Conservation (phyloP, 2,888 invertebrate genomes). For the Andrena minutula region DNA sequence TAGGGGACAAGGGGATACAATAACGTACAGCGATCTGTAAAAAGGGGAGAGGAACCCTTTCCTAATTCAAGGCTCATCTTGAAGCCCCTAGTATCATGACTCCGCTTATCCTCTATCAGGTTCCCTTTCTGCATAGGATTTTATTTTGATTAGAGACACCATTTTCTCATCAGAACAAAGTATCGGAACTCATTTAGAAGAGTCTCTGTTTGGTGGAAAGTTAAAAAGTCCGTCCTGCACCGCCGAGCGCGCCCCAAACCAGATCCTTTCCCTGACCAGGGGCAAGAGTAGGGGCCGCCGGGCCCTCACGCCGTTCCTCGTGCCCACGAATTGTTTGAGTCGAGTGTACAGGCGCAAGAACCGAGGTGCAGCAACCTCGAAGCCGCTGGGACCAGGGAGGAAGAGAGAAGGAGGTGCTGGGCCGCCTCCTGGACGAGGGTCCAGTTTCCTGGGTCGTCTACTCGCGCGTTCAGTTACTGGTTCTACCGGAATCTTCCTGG, state of each 20-base stretch:
- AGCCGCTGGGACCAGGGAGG: constrained; percentile 59
- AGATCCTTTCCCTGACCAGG: constrained; percentile 50
- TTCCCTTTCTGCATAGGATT: neutral
- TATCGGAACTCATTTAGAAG: too few relatives aligned
- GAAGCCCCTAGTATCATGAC: neutral
- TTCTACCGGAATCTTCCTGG: constrained; percentile 76
- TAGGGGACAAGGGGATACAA: too few relatives aligned
- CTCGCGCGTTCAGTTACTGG: constrained; percentile 72
- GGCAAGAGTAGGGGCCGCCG: constrained; percentile 12
- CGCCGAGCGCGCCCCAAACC: constrained; percentile 19
- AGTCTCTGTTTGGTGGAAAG: too few relatives aligned
- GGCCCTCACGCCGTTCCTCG: constrained; percentile 42
- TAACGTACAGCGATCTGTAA: too few relatives aligned
- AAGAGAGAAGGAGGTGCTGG: constrained; percentile 59
- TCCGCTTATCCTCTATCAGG: neutral
- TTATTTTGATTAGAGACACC: neutral
- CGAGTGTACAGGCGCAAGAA: constrained; percentile 71
- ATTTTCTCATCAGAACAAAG: too few relatives aligned
- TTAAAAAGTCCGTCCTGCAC: too few relatives aligned
- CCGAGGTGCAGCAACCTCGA: constrained; percentile 78
- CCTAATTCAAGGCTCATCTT: neutral
- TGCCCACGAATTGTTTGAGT: constrained; percentile 55
- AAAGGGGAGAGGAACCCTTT: too few relatives aligned
- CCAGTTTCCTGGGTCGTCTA: constrained; percentile 74
- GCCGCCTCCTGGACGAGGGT: constrained; percentile 69